These are phyloP conservation scores for Saguinus imperator DNA, from an alignment of 2,113 vertebrate genomes.

Conservation along the genomic window DNA sequence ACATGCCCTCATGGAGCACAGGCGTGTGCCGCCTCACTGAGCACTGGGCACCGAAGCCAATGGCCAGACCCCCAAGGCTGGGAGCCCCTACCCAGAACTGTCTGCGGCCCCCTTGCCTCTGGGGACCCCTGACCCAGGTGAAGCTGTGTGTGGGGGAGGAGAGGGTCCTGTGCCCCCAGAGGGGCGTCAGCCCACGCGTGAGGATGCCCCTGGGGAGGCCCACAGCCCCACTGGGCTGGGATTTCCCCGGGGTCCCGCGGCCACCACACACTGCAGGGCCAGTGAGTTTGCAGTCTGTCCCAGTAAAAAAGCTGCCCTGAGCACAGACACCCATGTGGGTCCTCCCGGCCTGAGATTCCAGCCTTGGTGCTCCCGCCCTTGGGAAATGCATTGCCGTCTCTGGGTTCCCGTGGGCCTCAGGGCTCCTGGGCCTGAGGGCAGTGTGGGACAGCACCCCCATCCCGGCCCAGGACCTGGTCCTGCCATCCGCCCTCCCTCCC, in stretches of 20 bases:
- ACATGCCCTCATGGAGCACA: neutral
- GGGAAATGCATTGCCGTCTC: no score
- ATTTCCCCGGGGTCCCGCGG: rapidly evolving
- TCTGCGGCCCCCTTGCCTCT: neutral
- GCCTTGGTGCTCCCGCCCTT: neutral
- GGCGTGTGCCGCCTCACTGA: neutral
- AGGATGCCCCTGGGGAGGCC: neutral
- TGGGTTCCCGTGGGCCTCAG: rapidly evolving
- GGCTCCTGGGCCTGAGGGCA: neutral
- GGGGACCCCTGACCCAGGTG: neutral
- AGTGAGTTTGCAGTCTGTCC: neutral
- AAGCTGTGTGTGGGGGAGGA: rapidly evolving
- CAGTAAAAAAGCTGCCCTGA: neutral
- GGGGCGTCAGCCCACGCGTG: rapidly evolving
- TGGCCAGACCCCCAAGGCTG: neutral
- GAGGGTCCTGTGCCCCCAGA: neutral
- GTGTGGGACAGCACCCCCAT: neutral
- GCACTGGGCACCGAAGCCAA: neutral
- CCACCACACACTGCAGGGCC: rapidly evolving
- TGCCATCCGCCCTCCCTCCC: no score
- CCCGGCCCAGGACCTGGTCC: neutral
- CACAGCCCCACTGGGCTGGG: rapidly evolving
- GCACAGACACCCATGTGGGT: neutral
- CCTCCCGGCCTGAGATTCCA: rapidly evolving
- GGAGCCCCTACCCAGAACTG: neutral